These are phyloP conservation scores for Monochamus saltuarius DNA, from an alignment of 1,140 invertebrate genomes.

Conservation along the genomic window DNA sequence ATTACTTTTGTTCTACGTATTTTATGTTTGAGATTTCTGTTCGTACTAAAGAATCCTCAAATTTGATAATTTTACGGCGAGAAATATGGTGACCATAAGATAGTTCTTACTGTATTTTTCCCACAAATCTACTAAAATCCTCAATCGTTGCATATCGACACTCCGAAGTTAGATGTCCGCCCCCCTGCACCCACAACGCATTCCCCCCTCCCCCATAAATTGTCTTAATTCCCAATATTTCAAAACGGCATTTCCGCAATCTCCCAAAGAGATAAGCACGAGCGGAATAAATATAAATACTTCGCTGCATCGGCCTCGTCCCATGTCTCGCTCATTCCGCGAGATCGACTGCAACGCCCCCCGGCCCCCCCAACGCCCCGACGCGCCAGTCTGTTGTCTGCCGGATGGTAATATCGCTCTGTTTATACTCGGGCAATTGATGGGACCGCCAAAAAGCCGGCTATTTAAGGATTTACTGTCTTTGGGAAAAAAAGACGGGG, in stretches of 20 bases:
- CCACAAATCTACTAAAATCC: too few species aligned
- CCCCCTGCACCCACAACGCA: too few species aligned
- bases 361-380: background rate
- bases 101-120: too few species aligned
- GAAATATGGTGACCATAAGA: too few species aligned
- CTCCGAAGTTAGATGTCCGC: too few species aligned
- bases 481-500: background rate
- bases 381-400: constrained; percentile 41
- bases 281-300: constrained; percentile 26
- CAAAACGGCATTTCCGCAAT: constrained; percentile 20
- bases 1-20: too few species aligned
- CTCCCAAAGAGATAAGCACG: constrained; percentile 30
- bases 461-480: background rate
- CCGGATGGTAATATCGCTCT: constrained; percentile 39
- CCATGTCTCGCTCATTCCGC: background rate
- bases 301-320: constrained; percentile 7
- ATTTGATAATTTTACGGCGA: too few species aligned
- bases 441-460: background rate
- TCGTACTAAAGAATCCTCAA: too few species aligned
- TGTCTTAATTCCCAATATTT: constrained; percentile 30
- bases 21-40: too few species aligned
- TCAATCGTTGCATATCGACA: too few species aligned
- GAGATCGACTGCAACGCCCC: background rate
- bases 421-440: constrained; percentile 24
- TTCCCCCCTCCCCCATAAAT: constrained; percentile 26